These are phyloP conservation scores for Stichopus horrens DNA, from an alignment of 53 echinoderm and acorn worm species.

Conservation along the genomic window DNA sequence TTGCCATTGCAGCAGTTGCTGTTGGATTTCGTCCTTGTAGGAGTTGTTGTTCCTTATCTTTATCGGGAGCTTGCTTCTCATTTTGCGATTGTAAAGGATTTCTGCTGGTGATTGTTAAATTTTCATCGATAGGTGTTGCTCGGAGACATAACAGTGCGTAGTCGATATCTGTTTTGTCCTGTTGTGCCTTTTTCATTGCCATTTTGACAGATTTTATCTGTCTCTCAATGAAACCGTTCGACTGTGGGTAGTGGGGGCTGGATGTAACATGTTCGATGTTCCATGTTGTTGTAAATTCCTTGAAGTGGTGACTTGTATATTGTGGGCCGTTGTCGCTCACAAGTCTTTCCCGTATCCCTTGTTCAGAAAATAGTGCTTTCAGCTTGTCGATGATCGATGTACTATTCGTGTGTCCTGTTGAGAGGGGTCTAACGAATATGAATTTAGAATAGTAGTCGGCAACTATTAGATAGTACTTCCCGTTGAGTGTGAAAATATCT, in stretches of 20 bases:
- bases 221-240: not conserved
- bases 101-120: no score
- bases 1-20: no score
- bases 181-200: no score
- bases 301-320: conserved; percentile 11
- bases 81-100: no score
- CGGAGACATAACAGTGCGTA: no score
- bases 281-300: not conserved
- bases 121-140: no score
- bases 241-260: not conserved
- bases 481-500: conserved; percentile 56
- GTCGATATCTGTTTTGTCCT: not conserved
- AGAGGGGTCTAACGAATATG: not conserved
- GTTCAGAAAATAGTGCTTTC: not conserved
- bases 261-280: conserved; percentile 37
- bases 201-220: not conserved
- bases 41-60: no score
- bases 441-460: conserved; percentile 65
- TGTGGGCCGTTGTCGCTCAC: conserved; percentile 58
- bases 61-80: no score
- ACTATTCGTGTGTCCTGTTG: not conserved
- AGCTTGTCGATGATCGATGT: not conserved
- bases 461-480: conserved; percentile 48
- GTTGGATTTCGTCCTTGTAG: no score
- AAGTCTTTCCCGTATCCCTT: conserved; percentile 58